Percentiles rank a stretch among this genome's conserved stretches.
Evolutionary conservation across 2,113 vertebrate species (phyloP).

Genomic region (Cichladusa arquata): DNA sequence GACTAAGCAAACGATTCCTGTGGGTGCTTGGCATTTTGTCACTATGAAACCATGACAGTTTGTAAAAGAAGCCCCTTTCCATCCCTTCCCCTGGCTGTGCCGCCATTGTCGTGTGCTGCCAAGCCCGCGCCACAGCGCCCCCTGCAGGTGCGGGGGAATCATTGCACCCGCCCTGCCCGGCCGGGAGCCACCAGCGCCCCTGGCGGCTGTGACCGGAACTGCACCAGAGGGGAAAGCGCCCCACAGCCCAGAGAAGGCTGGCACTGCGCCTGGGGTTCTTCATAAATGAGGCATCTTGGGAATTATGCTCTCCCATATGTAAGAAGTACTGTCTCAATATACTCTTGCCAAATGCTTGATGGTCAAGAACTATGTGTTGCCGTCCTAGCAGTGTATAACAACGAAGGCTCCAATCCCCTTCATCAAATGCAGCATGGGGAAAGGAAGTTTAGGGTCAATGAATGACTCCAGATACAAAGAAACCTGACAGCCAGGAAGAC

Average conservation of each 20-base stretch:
- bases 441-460: neutral
- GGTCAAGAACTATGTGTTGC: neutral
- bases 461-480: neutral
- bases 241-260: neutral
- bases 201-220: neutral
- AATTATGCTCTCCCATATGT: neutral
- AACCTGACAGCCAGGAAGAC: neutral
- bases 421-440: neutral
- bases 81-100: too few relatives aligned
- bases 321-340: neutral
- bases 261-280: too few relatives aligned
- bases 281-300: too few relatives aligned
- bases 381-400: neutral
- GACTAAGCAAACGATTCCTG: neutral
- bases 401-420: neutral
- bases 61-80: neutral
- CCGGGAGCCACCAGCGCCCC: neutral
- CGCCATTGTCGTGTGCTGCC: too few relatives aligned
- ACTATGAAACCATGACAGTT: neutral
- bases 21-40: neutral
- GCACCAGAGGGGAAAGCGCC: neutral
- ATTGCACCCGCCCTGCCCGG: neutral
- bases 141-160: neutral
- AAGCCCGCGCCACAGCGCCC: neutral
- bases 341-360: neutral